phyloP scores from a whole-genome alignment of 2,797 vertebrate genomes.

The Gorsachius magnificus region DNA sequence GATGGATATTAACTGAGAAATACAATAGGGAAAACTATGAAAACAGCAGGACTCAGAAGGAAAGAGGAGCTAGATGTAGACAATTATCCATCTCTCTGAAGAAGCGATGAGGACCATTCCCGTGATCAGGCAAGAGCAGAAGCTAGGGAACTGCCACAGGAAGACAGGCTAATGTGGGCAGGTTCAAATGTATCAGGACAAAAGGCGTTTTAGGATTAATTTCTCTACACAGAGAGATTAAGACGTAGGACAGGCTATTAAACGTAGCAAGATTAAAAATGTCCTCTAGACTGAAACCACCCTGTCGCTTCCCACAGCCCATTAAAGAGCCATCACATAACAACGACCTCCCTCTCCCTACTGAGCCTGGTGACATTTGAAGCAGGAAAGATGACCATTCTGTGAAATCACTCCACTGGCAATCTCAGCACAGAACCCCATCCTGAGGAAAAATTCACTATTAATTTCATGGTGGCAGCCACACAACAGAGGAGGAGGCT shows the following conservation, averaged over 20 bases:
- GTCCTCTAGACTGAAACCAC: not conserved
- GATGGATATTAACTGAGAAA: not conserved
- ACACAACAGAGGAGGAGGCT: not conserved
- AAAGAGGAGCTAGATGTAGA: not conserved
- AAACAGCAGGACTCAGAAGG: not conserved
- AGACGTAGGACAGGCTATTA: not conserved
- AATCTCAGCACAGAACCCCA: conserved; percentile 4
- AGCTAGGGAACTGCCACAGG: not conserved
- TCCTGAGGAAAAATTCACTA: conserved; percentile 6
- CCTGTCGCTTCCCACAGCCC: not conserved
- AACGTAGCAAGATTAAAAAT: conserved; percentile 1
- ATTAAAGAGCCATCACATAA: not conserved
- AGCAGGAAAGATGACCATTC: not conserved
- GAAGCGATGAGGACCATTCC: not conserved
- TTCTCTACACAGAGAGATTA: not conserved
- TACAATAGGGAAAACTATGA: not conserved
- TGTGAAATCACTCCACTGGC: not conserved
- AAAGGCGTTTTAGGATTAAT: not conserved
- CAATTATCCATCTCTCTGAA: not conserved
- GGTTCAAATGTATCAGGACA: not conserved
- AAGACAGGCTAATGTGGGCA: not conserved
- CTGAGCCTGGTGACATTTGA: not conserved
- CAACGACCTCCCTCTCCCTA: not conserved
- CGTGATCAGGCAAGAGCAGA: not conserved
- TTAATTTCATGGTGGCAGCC: not conserved